Evolutionary conservation across 2,888 invertebrate genomes (phyloP).

Genomic region (Prenolepis imparis): DNA sequence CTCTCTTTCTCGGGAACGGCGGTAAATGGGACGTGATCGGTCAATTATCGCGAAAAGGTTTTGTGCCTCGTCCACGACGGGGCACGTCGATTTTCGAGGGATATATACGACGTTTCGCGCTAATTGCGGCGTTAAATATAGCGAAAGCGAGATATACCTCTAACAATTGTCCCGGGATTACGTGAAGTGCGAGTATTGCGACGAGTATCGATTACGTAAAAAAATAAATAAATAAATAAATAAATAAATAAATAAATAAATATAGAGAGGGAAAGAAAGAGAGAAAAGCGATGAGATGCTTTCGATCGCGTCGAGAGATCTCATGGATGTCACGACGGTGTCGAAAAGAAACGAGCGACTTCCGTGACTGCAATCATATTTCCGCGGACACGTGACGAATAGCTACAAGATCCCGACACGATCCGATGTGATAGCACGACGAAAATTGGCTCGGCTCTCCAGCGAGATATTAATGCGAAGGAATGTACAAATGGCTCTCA

Average conservation of each 20-base stretch:
- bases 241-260: too few relatives aligned
- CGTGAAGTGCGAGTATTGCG: background rate
- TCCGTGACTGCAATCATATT: conserved; percentile 36
- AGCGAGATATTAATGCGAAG: conserved; percentile 9
- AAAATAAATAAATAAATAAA: too few relatives aligned
- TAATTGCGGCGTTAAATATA: conserved; percentile 51
- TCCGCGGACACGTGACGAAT: conserved; percentile 29
- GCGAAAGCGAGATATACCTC: background rate
- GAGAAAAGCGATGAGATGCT: background rate
- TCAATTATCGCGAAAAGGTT: conserved; percentile 59
- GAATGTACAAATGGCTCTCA: conserved; percentile 28
- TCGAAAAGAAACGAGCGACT: conserved; percentile 48
- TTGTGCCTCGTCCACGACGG: background rate
- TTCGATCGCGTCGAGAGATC: background rate
- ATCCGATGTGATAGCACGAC: conserved; percentile 21
- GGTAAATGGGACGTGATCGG: conserved; percentile 68
- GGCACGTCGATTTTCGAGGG: background rate
- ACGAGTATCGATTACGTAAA: conserved; percentile 23
- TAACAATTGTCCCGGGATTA: conserved; percentile 19
- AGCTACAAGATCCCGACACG: conserved; percentile 22
- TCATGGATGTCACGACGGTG: conserved; percentile 13
- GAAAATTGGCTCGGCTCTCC: conserved; percentile 34
- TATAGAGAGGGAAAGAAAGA: background rate
- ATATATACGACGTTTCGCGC: conserved; percentile 11
- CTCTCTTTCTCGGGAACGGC: background rate